Conservation (phyloP, 2,797 vertebrate species). For the Menidia menidia region DNA sequence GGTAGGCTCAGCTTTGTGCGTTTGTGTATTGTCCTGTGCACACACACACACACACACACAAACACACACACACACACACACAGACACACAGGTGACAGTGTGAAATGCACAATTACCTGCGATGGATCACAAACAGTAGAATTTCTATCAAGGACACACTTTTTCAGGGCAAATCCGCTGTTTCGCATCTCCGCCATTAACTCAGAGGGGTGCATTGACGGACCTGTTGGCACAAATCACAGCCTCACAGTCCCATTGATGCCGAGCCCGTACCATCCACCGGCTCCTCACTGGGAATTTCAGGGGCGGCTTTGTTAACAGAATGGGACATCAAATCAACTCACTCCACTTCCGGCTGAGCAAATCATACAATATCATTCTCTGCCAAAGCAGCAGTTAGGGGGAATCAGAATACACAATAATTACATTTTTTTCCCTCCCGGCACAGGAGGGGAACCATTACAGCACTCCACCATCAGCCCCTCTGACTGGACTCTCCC, state of each 20-base stretch:
- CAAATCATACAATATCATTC: slow-evolving; percentile 99
- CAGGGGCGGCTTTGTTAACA: slow-evolving; percentile 97
- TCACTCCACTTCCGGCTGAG: slow-evolving; percentile 98
- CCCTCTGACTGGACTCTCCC: slow-evolving; percentile 85
- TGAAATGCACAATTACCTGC: slow-evolving; percentile 91
- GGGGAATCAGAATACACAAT: slow-evolving; percentile 94
- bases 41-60: slow-evolving; percentile 8
- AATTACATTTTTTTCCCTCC: slow-evolving; percentile 93
- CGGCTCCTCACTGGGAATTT: slow-evolving; percentile 93
- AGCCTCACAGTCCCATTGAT: slow-evolving; percentile 95
- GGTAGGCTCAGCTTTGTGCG: slow-evolving; percentile 40
- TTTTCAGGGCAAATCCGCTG: slow-evolving; percentile 99
- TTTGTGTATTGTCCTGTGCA: slow-evolving; percentile 26
- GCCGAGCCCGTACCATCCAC: slow-evolving; percentile 88
- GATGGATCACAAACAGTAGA: slow-evolving; percentile 95
- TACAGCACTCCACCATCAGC: slow-evolving; percentile 87
- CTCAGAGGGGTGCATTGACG: slow-evolving; percentile 99
- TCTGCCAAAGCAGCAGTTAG: slow-evolving; percentile 93
- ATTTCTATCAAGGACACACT: slow-evolving; percentile 98
- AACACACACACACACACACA: no score
- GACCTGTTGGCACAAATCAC: slow-evolving; percentile 98
- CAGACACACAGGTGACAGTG: slow-evolving; percentile 35
- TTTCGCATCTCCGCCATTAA: slow-evolving; percentile 99
- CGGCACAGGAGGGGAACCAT: slow-evolving; percentile 87
- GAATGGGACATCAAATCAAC: slow-evolving; percentile 98